Conservation (phyloP, 2,888 invertebrate species). For the Poecilus cupreus region DNA sequence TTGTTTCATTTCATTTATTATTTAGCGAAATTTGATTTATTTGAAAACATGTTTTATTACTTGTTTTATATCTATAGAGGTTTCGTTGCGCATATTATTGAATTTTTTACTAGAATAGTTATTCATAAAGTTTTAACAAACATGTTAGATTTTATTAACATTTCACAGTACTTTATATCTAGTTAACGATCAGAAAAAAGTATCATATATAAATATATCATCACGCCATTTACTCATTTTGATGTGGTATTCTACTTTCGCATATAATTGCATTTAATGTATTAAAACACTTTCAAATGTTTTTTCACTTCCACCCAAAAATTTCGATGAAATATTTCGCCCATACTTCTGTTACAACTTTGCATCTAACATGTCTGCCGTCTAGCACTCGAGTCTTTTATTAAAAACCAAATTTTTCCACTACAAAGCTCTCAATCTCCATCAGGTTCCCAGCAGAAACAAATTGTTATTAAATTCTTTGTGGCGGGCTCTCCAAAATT, state of each 20-base stretch:
- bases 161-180: too few species aligned
- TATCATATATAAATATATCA: background rate
- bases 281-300: too few species aligned
- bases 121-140: background rate
- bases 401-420: background rate
- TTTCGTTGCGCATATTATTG: background rate
- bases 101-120: background rate
- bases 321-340: too few species aligned
- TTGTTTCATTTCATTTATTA: slow-evolving; percentile 37
- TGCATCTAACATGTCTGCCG: background rate
- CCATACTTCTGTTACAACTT: too few species aligned
- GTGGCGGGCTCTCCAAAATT: background rate
- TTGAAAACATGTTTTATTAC: background rate
- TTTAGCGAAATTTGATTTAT: slow-evolving; percentile 14
- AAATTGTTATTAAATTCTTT: slow-evolving; percentile 36
- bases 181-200: too few species aligned
- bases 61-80: background rate
- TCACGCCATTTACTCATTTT: background rate
- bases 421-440: background rate
- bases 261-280: too few species aligned
- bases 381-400: background rate
- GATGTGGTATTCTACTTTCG: too few species aligned
- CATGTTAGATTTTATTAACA: too few species aligned
- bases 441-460: background rate
- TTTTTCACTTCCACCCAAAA: too few species aligned